A percentile compares a stretch with the other conserved stretches of the same genome.
Evolutionary conservation across 2,797 vertebrate species (phyloP).

Genomic region (Hyperoplus immaculatus): DNA sequence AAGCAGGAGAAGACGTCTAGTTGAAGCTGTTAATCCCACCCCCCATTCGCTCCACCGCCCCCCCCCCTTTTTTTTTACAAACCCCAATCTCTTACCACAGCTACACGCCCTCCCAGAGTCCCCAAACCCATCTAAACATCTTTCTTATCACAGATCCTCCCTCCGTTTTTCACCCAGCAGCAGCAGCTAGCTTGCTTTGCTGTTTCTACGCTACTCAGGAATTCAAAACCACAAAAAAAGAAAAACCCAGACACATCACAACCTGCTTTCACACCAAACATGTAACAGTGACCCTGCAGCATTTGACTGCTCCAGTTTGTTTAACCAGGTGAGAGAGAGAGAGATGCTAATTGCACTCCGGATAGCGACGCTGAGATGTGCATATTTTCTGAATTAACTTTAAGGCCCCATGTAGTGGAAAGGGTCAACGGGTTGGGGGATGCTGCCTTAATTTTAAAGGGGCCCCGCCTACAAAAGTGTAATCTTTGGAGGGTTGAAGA

Average conservation of each 20-base stretch:
- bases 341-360: not conserved
- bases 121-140: constrained; percentile 68
- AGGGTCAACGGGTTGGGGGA: not conserved
- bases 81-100: no score
- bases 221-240: constrained; percentile 25
- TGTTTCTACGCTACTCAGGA: constrained; percentile 9
- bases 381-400: not conserved
- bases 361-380: not conserved
- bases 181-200: not conserved
- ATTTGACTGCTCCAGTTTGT: not conserved
- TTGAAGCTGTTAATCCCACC: constrained; percentile 33
- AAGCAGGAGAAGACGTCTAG: constrained; percentile 14
- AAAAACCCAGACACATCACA: constrained; percentile 13
- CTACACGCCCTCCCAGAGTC: constrained; percentile 51
- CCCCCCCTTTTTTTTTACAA: not conserved
- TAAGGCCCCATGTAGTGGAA: not conserved
- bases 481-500: not conserved
- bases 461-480: not conserved
- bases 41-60: not conserved
- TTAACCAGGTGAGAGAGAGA: not conserved
- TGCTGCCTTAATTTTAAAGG: not conserved
- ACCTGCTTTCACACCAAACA: constrained; percentile 3
- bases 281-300: not conserved
- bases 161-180: constrained; percentile 16
- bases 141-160: constrained; percentile 58